phyloP scores from a whole-genome alignment of 2,888 invertebrate genomes.

The Ennomos quercinarius region DNA sequence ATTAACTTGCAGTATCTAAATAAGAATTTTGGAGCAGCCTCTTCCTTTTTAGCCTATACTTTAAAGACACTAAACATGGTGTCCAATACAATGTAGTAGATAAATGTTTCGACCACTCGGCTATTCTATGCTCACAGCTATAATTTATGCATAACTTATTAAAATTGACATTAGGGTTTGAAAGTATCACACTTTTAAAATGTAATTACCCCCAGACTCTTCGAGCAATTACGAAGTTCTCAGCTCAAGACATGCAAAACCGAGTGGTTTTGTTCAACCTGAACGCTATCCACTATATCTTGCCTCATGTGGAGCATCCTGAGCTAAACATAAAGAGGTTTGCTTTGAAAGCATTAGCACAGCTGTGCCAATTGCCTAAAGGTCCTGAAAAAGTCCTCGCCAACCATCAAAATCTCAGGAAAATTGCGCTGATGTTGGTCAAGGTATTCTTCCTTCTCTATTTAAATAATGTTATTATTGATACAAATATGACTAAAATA shows the following conservation, averaged over 20 bases:
- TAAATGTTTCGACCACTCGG: too few species aligned
- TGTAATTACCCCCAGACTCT: slow-evolving; percentile 59
- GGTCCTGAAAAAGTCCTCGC: slow-evolving; percentile 76
- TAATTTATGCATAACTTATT: too few species aligned
- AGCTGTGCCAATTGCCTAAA: slow-evolving; percentile 75
- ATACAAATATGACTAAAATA: too few species aligned
- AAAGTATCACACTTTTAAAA: too few species aligned
- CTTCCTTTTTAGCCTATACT: too few species aligned
- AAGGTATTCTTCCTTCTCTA: slow-evolving; percentile 53
- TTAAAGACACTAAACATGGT: too few species aligned
- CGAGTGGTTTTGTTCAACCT: slow-evolving; percentile 64
- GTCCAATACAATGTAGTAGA: too few species aligned
- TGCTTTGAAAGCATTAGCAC: slow-evolving; percentile 80
- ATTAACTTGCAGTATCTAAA: too few species aligned
- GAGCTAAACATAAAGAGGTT: slow-evolving; percentile 78
- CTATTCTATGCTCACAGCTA: too few species aligned
- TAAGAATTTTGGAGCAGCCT: too few species aligned
- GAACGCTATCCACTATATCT: slow-evolving; percentile 65
- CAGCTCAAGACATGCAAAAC: slow-evolving; percentile 71
- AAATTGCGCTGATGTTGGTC: slow-evolving; percentile 69
- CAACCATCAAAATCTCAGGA: slow-evolving; percentile 66
- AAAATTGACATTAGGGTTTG: too few species aligned
- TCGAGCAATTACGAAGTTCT: slow-evolving; percentile 76
- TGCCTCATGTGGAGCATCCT: slow-evolving; percentile 68
- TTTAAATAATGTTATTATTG: too few species aligned